A percentile compares a stretch with the other conserved stretches of the same genome.
phyloP scores from a whole-genome alignment of 2,888 invertebrate species.

The Athalia cordata region DNA sequence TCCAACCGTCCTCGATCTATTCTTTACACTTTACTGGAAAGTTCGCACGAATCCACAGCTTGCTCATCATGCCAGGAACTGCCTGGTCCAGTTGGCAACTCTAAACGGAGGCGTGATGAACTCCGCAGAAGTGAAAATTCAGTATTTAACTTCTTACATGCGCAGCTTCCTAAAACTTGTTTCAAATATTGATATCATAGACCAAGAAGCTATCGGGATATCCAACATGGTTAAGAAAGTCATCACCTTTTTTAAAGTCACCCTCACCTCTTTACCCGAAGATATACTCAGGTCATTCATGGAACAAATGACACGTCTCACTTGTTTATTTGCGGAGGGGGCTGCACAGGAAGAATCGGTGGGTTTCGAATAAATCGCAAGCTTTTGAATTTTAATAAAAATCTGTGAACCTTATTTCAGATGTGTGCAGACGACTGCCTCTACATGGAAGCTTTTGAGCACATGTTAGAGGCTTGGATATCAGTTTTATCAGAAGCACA shows the following conservation, averaged over 20 bases:
- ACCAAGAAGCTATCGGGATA: constrained; percentile 81
- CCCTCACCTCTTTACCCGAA: constrained; percentile 73
- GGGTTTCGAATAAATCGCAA: constrained; percentile 58
- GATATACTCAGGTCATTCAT: constrained; percentile 77
- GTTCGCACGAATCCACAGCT: constrained; percentile 85
- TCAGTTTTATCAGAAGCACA: constrained; percentile 75
- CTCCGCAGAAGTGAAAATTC: constrained; percentile 73
- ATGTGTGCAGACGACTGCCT: constrained; percentile 74
- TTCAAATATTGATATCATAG: constrained; percentile 78
- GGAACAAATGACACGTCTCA: constrained; percentile 78
- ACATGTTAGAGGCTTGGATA: constrained; percentile 82
- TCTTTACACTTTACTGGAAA: constrained; percentile 89
- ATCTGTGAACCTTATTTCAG: constrained; percentile 57
- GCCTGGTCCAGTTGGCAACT: constrained; percentile 87
- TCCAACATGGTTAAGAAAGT: constrained; percentile 81
- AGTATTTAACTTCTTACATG: constrained; percentile 78
- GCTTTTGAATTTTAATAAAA: not conserved
- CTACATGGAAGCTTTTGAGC: constrained; percentile 82
- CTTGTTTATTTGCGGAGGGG: constrained; percentile 79
- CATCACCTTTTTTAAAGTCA: constrained; percentile 76
- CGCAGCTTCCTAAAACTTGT: constrained; percentile 79
- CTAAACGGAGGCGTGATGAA: constrained; percentile 78
- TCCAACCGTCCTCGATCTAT: constrained; percentile 83
- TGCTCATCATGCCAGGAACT: constrained; percentile 86
- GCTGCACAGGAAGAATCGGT: constrained; percentile 82